Percentiles rank a stretch among this genome's conserved stretches.
phyloP scores from a whole-genome alignment of 1,140 invertebrate genomes.

The Laodelphax striatellus region DNA sequence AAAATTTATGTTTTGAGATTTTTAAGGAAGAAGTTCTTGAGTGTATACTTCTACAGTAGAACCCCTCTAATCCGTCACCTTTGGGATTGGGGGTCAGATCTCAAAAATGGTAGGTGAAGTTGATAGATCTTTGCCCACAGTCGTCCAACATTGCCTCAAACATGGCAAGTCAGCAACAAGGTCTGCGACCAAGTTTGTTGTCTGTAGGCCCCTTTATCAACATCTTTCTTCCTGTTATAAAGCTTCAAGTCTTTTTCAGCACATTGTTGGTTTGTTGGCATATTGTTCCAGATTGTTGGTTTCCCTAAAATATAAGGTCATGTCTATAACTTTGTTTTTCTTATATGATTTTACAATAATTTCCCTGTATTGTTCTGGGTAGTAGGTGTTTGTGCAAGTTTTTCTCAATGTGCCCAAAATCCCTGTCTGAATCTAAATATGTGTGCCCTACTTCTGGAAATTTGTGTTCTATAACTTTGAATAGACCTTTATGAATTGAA shows the following conservation, averaged over 20 bases:
- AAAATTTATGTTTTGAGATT: too few relatives aligned
- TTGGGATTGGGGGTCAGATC: too few relatives aligned
- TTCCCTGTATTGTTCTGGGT: constrained; percentile 10
- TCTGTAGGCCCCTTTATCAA: too few relatives aligned
- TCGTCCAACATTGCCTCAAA: too few relatives aligned
- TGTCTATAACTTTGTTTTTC: constrained; percentile 11
- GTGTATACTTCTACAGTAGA: too few relatives aligned
- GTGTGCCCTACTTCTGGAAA: constrained; percentile 13
- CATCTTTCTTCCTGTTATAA: constrained; percentile 7
- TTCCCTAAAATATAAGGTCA: constrained; percentile 7
- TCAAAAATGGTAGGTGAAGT: too few relatives aligned
- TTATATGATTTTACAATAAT: constrained; percentile 7
- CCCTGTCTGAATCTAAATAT: constrained; percentile 12
- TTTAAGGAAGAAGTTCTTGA: too few relatives aligned
- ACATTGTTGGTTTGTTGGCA: too few relatives aligned
- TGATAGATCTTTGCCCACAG: too few relatives aligned
- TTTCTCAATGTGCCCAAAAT: constrained; percentile 15
- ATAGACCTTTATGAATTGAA: background rate
- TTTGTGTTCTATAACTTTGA: constrained; percentile 7
- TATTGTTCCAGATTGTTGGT: constrained; percentile 3
- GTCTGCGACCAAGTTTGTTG: too few relatives aligned
- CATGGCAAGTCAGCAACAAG: too few relatives aligned
- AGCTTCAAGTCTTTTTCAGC: constrained; percentile 4
- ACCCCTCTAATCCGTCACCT: too few relatives aligned
- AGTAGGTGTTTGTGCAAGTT: constrained; percentile 4